Base-by-base conservation (phyloP, 2,113 vertebrate species). In the Bungarus multicinctus region DNA sequence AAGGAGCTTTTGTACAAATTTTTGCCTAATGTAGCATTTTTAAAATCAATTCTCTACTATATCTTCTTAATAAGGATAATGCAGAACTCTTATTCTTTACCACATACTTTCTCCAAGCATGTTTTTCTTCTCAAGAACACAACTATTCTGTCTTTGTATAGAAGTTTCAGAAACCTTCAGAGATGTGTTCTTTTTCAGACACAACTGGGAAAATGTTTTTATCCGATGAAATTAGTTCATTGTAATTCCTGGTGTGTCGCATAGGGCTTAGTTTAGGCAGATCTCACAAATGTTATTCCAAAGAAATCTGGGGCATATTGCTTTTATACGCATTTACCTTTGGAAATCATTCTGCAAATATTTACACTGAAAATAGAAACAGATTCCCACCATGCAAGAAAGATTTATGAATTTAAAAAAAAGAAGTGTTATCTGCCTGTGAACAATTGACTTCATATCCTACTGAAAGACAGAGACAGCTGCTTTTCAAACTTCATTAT, bases 401-500 rank as follows among this genome's bases (percentile, higher is more conserved):
- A 0, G 53, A 81, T 34, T 94, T 50, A 10, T 89, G 58, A 92
- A 94, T 90, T 85, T 90, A 9, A 50, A 90, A 92, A 43, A 8
- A 89, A 94, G 85, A 89, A 74, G 1, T 1, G 20, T 0, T 9
- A 93, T 22, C 2, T 47, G 88, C 90, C 74, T 88, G 60, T 81
- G 27, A 20, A 2, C 94, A 47, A 90, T 89, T 74, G 87, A 89
- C 87, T 93, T 85, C 9, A 94, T 8, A 91, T 55, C 47, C 91
- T 92, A 91, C 94, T 88, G 85, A 87, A 89, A 34, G 91, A 85
- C 0, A 1, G 69, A 97, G 95, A 94, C 93, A 95, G 93, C 93
- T 89, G 89, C 52, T 23, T 95, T 92, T 95, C 95, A 94, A 95
- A 54, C 92, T 93, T 95, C 69, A 91, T 94, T 92, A 92, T 60